Percentiles rank a stretch among this genome's conserved stretches.
These are phyloP conservation scores for Fabriciana adippe DNA, from an alignment of 2,888 invertebrate species.

Conservation along the genomic window DNA sequence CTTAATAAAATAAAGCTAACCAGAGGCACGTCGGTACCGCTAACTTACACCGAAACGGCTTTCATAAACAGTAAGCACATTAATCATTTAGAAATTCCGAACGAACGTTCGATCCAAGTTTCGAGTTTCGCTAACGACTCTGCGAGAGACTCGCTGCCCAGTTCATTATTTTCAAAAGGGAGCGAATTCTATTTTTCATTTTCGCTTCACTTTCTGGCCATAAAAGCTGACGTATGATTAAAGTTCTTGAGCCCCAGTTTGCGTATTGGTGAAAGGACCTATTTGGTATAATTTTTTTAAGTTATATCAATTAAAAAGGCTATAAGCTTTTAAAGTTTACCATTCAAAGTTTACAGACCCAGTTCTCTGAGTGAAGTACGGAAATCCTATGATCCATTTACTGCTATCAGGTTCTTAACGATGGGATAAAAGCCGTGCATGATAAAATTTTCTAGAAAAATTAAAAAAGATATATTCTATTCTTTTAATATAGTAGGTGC, in stretches of 20 bases:
- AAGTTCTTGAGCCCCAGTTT: constrained; percentile 54
- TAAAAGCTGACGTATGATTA: constrained; percentile 64
- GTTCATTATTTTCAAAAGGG: constrained; percentile 76
- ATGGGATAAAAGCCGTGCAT: too few relatives aligned
- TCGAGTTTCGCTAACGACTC: constrained; percentile 65
- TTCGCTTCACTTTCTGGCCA: constrained; percentile 52
- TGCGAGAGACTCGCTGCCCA: constrained; percentile 63
- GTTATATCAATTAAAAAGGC: constrained; percentile 10
- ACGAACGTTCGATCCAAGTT: constrained; percentile 59
- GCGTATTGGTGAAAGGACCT: constrained; percentile 36
- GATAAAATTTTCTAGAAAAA: too few relatives aligned
- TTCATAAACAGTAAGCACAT: constrained; percentile 51
- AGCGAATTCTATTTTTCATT: constrained; percentile 61
- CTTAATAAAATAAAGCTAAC: constrained; percentile 28
- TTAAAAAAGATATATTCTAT: too few relatives aligned
- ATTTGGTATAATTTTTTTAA: constrained; percentile 31
- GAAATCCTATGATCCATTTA: too few relatives aligned
- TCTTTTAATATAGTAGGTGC: too few relatives aligned
- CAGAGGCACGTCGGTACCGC: constrained; percentile 22
- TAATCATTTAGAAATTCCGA: constrained; percentile 64
- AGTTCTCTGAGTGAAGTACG: too few relatives aligned
- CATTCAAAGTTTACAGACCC: too few relatives aligned
- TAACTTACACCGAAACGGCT: constrained; percentile 48
- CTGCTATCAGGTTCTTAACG: too few relatives aligned
- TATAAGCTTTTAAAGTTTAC: too few relatives aligned